Conservation (phyloP, 2,797 vertebrate genomes). For the Cyprinodon diabolis region DNA sequence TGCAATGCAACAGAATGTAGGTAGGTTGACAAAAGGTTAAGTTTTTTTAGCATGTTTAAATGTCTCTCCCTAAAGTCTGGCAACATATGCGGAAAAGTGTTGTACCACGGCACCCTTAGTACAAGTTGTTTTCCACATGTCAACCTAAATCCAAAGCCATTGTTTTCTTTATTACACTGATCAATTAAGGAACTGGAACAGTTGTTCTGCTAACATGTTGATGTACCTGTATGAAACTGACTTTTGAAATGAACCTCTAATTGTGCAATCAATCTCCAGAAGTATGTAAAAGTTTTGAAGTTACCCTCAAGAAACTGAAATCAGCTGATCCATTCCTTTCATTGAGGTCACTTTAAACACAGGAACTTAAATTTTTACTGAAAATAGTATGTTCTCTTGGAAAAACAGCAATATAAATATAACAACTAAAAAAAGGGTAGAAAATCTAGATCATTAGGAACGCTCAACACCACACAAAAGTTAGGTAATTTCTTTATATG, state of each 20-base stretch:
- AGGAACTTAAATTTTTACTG: not conserved
- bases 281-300: not conserved
- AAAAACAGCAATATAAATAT: not conserved
- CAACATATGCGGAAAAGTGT: not conserved
- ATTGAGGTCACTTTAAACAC: not conserved
- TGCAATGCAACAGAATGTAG: too few species aligned
- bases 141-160: slow-evolving; percentile 14
- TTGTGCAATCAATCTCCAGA: not conserved
- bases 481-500: not conserved
- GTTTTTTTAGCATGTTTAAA: too few species aligned
- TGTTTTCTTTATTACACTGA: slow-evolving; percentile 31
- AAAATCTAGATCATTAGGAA: not conserved
- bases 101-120: slow-evolving; percentile 11
- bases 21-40: too few species aligned
- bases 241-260: not conserved
- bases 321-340: not conserved
- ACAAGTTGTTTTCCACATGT: slow-evolving; percentile 15
- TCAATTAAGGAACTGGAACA: slow-evolving; percentile 22
- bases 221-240: too few species aligned
- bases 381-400: not conserved
- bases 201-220: not conserved
- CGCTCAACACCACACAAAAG: not conserved
- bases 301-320: not conserved
- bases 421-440: not conserved
- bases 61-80: too few species aligned